Evolutionary conservation across 2,797 vertebrate species (phyloP).

Genomic region (Amphiprion clarkii): DNA sequence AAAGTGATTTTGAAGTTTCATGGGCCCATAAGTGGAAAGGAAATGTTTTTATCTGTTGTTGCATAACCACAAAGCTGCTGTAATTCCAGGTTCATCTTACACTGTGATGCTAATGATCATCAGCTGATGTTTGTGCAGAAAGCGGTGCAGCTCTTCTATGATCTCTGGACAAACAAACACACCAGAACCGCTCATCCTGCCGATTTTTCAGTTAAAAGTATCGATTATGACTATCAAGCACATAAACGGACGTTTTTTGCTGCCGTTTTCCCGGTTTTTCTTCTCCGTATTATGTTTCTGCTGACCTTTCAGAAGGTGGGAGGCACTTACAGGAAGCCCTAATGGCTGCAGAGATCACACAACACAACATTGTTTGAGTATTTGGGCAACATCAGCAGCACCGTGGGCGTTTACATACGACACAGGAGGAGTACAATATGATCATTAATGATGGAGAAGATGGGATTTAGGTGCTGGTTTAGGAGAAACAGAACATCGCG

Average conservation of each 20-base stretch:
- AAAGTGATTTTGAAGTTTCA: constrained; percentile 25
- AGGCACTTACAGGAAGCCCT: constrained; percentile 76
- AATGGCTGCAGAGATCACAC: constrained; percentile 66
- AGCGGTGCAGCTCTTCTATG: neutral
- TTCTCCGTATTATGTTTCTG: constrained; percentile 73
- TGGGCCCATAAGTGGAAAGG: constrained; percentile 17
- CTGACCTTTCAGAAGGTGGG: constrained; percentile 73
- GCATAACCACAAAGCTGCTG: neutral
- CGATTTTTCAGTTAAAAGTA: constrained; percentile 64
- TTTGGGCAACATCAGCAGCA: constrained; percentile 58
- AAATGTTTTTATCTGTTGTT: constrained; percentile 26
- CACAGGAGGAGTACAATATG: constrained; percentile 5
- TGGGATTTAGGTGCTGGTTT: neutral
- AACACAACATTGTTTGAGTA: constrained; percentile 41
- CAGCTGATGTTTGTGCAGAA: constrained; percentile 12
- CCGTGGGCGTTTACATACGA: constrained; percentile 38
- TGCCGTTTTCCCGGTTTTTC: constrained; percentile 59
- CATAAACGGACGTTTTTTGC: constrained; percentile 30
- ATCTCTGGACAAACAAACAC: neutral
- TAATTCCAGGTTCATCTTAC: constrained; percentile 34
- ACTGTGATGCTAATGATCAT: constrained; percentile 38
- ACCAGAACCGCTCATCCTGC: constrained; percentile 33
- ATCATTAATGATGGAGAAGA: constrained; percentile 1
- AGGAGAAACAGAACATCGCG: too few relatives aligned
- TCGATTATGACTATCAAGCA: constrained; percentile 76